Base-by-base conservation (phyloP, 2,113 vertebrate species). In the Chunga burmeisteri region DNA sequence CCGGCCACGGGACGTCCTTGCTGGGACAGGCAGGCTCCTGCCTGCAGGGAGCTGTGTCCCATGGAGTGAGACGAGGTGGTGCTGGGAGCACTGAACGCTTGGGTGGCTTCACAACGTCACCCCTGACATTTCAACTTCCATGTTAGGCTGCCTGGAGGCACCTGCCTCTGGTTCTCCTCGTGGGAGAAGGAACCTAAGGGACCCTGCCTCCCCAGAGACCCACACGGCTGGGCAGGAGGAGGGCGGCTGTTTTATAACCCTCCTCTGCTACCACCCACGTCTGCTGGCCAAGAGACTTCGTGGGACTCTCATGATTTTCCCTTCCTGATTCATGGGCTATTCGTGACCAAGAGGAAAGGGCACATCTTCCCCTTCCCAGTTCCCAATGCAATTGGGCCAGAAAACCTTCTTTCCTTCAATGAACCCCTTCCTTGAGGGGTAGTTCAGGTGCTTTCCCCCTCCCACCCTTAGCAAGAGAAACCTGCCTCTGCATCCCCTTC, bases 11-110 rank as follows among this genome's bases (percentile, higher is more conserved):
- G 36, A 14, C 1, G 3, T 82, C 52, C 23, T 8, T 29, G 44
- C 52, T 49, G 81, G 47, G 36, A 36, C 32, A 17, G 52, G 50
- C 36, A n/a, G 50, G 65, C 19, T 49, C 18, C 78, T 62, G 72
- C 63, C 73, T 53, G 85, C 68, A 81, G 26, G 47, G 56, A 79
- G 30, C 72, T 67, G 70, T 1, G 2, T 42, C 56, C 71, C 1
- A 0, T 12, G 40, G 11, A 0, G 1, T 29, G 36, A 73, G 47
- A 71, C 0, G 2, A 72, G 52, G 63, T 1, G 3, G 58, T 0
- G 9, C 65, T 25, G 38, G 34, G 27, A 83, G 77, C 36, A 36
- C 55, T 8, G 72, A 70, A 25, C 0, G 0, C 36, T 56, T 59
- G 2, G 1, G 11, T 36, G 72, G 68, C 77, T 89, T 84, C 13